Conservation (phyloP, 2,113 vertebrate species). For the Cololabis saira region DNA sequence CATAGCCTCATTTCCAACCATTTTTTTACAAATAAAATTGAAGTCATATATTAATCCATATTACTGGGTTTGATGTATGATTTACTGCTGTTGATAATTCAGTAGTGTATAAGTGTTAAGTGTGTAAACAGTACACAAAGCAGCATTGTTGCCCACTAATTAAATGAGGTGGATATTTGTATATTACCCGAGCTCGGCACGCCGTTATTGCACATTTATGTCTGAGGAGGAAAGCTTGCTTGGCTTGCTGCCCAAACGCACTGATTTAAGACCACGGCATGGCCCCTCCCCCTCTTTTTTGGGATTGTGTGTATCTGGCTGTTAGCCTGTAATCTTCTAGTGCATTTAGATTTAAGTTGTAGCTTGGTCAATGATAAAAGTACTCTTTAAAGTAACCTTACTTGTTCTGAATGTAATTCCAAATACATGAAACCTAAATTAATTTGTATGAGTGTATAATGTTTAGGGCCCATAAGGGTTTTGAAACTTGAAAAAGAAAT, state of each 20-base stretch:
- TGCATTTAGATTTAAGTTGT: constrained; percentile 7
- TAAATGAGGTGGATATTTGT: constrained; percentile 67
- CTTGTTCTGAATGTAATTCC: background rate
- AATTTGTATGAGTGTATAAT: background rate
- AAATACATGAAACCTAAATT: background rate
- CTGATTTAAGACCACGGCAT: constrained; percentile 64
- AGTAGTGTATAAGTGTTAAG: too few species aligned
- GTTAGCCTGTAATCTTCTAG: constrained; percentile 15
- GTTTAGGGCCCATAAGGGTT: background rate
- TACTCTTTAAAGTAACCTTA: constrained; percentile 16
- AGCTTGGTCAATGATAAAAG: background rate
- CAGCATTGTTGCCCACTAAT: constrained; percentile 57
- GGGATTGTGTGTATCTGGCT: constrained; percentile 28
- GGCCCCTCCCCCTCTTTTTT: constrained; percentile 28
- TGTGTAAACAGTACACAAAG: constrained; percentile 8
- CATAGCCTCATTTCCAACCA: constrained; percentile 28
- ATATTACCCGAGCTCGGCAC: constrained; percentile 52
- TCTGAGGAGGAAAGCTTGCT: constrained; percentile 69
- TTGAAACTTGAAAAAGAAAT: constrained; percentile 15
- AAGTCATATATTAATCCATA: constrained; percentile 53
- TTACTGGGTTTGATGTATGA: too few species aligned
- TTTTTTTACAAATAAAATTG: too few species aligned
- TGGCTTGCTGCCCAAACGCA: constrained; percentile 74
- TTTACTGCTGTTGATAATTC: too few species aligned
- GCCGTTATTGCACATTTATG: constrained; percentile 56